Evolutionary conservation across 2,888 invertebrate genomes (phyloP), one percentile per base, ranked within the genome.

Genomic region (Drosophila nigricruria): DNA sequence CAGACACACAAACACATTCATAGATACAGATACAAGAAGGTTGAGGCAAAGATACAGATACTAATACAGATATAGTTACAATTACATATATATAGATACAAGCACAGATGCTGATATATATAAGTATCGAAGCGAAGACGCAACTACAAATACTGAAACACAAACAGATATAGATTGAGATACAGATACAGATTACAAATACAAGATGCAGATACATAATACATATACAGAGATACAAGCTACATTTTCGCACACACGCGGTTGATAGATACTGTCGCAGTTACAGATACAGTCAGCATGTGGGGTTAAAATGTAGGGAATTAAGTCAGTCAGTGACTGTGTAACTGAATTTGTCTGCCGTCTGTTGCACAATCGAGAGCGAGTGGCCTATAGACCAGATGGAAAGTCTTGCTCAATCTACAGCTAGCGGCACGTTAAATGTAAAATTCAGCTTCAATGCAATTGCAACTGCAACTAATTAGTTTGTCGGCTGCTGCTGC

Each of bases 311-410:
- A 84, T 88, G 88, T 89, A 85, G 86, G 84, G 88, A 89, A 85
- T 85, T 85, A 85, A 89, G 89, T 88, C 89, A 85, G 82, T 64
- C 84, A 84, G 85, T 71, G 82, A 82, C 65, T 82, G 80, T 74
- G 88, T 89, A 88, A 87, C 89, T 89, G 85, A 85, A 75, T 89
- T 84, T 83, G 73, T 81, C 73, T 81, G 63, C 61, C 61, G 53
- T 49, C 52, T 68, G 72, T 90, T 90, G 73, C 89, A 88, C 87
- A 89, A 88, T 79, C 88, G 47, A 54, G 76, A 68, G 64, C 64
- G 53, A 58, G 18, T 40, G 58, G 58, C 42, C 49, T 43, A 50
- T 20, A 64, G 50, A 50, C 43, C 73, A 40, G 38, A 49, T 53
- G 64, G 69, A 70, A 86, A 63, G 70, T 66, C 61, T 90, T 86